Evolutionary conservation across 2,113 vertebrate species (phyloP).

Genomic region (Ellobius talpinus): DNA sequence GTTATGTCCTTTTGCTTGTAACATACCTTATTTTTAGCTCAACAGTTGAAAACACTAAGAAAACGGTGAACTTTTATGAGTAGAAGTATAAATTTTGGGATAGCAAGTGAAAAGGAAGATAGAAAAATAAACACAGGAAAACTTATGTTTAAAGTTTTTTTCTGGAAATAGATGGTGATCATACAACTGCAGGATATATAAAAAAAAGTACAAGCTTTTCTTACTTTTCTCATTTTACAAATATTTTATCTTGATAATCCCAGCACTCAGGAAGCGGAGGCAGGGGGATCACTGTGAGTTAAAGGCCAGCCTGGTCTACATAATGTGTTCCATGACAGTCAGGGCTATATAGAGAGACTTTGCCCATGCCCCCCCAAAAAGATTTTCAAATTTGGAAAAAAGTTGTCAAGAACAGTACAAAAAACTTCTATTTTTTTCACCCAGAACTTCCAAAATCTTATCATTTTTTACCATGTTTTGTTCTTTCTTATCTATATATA

Average conservation of each 20-base stretch:
- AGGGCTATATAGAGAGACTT: background rate
- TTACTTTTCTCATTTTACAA: background rate
- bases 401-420: background rate
- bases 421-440: background rate
- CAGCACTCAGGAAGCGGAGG: background rate
- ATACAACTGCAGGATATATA: background rate
- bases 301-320: background rate
- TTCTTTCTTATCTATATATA: background rate
- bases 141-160: background rate
- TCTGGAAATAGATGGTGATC: background rate
- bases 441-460: background rate
- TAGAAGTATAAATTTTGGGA: background rate
- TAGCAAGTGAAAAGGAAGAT: slow-evolving; percentile 47
- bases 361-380: background rate
- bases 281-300: background rate
- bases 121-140: slow-evolving; percentile 26
- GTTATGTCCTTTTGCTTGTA: slow-evolving; percentile 33
- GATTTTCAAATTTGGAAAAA: slow-evolving; percentile 19
- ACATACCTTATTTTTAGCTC: slow-evolving; percentile 19
- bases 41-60: slow-evolving; percentile 48
- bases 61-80: background rate
- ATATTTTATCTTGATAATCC: slow-evolving; percentile 21
- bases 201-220: background rate
- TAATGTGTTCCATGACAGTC: background rate
- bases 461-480: background rate